These are phyloP conservation scores for Elysia chlorotica DNA, from an alignment of 1,140 invertebrate species.

Conservation along the genomic window DNA sequence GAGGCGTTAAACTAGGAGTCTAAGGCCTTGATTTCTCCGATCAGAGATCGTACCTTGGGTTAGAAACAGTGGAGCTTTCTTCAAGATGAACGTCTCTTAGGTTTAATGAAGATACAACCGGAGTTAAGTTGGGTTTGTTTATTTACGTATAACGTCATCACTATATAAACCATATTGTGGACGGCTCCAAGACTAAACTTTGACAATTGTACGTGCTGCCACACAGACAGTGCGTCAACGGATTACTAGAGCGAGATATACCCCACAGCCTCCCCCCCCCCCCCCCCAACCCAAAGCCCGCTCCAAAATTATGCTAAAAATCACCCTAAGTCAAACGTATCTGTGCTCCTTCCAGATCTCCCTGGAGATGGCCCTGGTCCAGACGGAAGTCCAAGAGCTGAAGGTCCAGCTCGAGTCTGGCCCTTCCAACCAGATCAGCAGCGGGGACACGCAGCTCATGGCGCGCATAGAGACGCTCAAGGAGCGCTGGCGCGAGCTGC, in stretches of 20 bases:
- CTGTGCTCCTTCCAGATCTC: conserved; percentile 60
- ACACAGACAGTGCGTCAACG: too few species aligned
- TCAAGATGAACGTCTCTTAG: too few species aligned
- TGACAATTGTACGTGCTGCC: too few species aligned
- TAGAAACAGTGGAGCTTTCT: too few species aligned
- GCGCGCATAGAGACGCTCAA: conserved; percentile 64
- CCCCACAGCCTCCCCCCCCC: background rate
- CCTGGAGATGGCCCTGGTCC: conserved; percentile 63
- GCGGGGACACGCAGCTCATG: conserved; percentile 51
- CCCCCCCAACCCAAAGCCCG: background rate
- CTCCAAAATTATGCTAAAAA: too few species aligned
- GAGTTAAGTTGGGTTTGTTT: too few species aligned
- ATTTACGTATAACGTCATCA: background rate
- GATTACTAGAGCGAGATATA: too few species aligned
- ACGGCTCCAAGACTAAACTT: too few species aligned
- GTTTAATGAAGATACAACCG: too few species aligned
- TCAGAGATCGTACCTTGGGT: too few species aligned
- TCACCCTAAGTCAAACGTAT: too few species aligned
- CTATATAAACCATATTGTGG: too few species aligned
- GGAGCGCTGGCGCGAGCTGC: conserved; percentile 65
- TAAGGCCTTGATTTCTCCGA: background rate
- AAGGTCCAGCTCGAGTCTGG: conserved; percentile 57
- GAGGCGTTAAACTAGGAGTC: background rate
- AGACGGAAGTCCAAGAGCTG: conserved; percentile 65
- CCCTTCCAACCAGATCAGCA: conserved; percentile 32